Conservation (phyloP, 2,888 invertebrate genomes). For the Nysson spinosus region DNA sequence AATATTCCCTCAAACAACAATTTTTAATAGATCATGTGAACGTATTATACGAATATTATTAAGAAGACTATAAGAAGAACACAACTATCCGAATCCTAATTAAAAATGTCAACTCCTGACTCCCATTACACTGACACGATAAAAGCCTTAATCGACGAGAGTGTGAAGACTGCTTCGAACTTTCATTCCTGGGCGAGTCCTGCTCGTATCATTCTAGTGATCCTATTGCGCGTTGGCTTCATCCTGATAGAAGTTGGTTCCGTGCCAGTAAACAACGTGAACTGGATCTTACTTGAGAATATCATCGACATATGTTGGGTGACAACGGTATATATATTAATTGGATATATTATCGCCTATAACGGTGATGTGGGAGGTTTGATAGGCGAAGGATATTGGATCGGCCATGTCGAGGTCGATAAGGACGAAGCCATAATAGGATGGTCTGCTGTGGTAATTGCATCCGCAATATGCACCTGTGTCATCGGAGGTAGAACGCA, state of each 20-base stretch:
- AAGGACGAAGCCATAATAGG: conserved; percentile 64
- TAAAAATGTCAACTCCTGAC: no score
- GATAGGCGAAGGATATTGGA: conserved; percentile 65
- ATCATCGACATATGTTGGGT: conserved; percentile 69
- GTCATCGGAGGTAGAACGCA: conserved; percentile 69
- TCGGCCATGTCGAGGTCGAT: conserved; percentile 54
- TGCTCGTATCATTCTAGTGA: conserved; percentile 51
- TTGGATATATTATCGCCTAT: conserved; percentile 71
- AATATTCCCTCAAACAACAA: background rate
- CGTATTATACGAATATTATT: no score
- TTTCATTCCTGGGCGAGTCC: background rate
- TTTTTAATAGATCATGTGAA: no score
- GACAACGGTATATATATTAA: conserved; percentile 65
- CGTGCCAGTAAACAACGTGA: conserved; percentile 73
- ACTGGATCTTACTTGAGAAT: conserved; percentile 73
- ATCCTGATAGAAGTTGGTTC: conserved; percentile 72
- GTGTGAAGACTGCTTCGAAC: background rate
- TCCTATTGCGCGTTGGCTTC: conserved; percentile 71
- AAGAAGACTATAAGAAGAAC: no score
- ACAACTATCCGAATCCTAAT: background rate
- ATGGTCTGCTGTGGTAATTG: conserved; percentile 68
- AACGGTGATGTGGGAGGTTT: conserved; percentile 62
- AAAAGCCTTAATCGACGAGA: no score
- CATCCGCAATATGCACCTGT: conserved; percentile 71
- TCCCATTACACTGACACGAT: no score